Conservation (phyloP, 2,797 vertebrate genomes). For the Chaetophractus vellerosus region DNA sequence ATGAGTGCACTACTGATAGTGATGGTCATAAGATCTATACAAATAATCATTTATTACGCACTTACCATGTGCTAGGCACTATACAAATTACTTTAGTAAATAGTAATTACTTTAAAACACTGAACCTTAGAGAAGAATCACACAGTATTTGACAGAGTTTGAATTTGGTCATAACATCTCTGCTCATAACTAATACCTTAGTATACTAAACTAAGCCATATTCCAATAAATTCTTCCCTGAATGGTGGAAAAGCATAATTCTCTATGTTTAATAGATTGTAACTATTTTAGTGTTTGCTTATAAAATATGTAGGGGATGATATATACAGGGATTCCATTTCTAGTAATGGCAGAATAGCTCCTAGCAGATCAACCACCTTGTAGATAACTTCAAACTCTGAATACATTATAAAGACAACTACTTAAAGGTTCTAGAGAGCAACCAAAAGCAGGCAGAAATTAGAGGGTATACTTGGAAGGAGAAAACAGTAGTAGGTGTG, state of each 20-base stretch:
- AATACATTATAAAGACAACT: neutral
- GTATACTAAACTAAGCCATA: neutral
- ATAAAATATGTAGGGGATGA: neutral
- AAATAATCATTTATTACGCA: too few species aligned
- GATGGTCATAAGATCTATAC: too few species aligned
- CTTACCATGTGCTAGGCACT: conserved; percentile 60
- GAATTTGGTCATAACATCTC: neutral
- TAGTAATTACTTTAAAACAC: too few species aligned
- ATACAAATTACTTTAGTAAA: neutral
- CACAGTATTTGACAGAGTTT: neutral
- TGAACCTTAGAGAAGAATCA: neutral
- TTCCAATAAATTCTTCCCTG: neutral
- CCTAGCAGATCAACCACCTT: neutral
- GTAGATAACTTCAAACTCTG: neutral
- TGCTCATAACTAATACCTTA: neutral
- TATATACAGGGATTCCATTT: neutral
- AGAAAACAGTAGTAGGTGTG: neutral
- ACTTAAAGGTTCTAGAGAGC: neutral
- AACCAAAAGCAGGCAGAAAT: neutral
- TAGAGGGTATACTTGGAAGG: neutral
- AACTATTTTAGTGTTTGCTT: conserved; percentile 6
- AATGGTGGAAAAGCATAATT: conserved; percentile 2
- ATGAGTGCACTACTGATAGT: too few species aligned
- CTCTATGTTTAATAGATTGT: conserved; percentile 67
- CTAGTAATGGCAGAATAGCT: neutral